phyloP scores from a whole-genome alignment of 2,113 vertebrate species.

The Embiotoca jacksoni region DNA sequence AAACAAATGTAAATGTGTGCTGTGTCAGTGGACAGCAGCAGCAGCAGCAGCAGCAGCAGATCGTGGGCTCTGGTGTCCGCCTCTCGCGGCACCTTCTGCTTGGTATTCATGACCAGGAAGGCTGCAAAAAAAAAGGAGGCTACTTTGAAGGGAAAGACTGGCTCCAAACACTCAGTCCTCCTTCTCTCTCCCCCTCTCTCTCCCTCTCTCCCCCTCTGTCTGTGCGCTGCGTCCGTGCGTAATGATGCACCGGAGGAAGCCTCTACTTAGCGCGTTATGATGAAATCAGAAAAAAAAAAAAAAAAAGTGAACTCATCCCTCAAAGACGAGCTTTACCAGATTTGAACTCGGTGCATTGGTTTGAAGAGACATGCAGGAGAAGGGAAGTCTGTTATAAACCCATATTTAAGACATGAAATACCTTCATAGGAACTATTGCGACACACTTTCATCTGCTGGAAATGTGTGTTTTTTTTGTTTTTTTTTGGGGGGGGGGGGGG shows the following conservation, averaged over 20 bases:
- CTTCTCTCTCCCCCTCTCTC: background rate
- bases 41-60: slow-evolving; percentile 11
- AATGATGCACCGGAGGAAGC: slow-evolving; percentile 11
- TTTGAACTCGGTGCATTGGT: background rate
- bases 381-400: background rate
- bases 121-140: slow-evolving; percentile 44
- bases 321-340: background rate
- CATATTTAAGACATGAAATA: too few relatives aligned
- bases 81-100: slow-evolving; percentile 58
- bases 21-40: background rate
- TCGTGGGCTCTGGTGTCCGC: background rate
- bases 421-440: too few relatives aligned
- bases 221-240: slow-evolving; percentile 52
- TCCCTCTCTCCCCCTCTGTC: background rate
- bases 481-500: background rate
- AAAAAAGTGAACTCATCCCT: background rate
- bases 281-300: background rate
- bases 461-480: background rate
- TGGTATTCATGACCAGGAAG: slow-evolving; percentile 71
- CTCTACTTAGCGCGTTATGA: background rate
- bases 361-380: background rate
- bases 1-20: background rate
- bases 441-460: background rate
- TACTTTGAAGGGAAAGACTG: slow-evolving; percentile 63
- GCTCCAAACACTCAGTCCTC: slow-evolving; percentile 45